These are phyloP conservation scores for Haemorhous mexicanus DNA, from an alignment of 2,113 vertebrate genomes.

Conservation along the genomic window DNA sequence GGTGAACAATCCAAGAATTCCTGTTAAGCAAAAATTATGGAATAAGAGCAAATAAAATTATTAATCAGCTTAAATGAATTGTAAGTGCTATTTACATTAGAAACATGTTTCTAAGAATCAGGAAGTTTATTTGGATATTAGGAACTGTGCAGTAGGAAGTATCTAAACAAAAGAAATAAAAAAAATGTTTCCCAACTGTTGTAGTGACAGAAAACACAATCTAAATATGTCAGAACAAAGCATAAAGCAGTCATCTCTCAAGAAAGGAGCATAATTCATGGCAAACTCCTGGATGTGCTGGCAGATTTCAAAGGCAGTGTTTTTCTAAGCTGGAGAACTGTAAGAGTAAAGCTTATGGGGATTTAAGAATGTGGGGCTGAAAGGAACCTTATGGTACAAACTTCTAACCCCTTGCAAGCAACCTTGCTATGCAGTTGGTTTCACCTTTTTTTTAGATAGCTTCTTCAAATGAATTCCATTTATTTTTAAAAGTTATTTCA, in stretches of 20 bases:
- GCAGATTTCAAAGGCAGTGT: neutral
- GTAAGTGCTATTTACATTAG: neutral
- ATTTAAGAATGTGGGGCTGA: neutral
- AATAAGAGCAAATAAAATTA: neutral
- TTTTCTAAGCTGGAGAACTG: neutral
- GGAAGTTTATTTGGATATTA: neutral
- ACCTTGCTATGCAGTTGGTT: accelerated
- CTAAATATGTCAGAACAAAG: conserved; percentile 25
- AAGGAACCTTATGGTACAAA: neutral
- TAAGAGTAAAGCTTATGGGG: neutral
- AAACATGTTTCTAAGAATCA: neutral
- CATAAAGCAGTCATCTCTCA: neutral
- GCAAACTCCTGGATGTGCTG: neutral
- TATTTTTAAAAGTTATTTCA: neutral
- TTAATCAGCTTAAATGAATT: neutral
- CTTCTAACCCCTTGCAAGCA: neutral
- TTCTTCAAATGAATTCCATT: neutral
- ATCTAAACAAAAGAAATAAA: neutral
- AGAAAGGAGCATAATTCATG: neutral
- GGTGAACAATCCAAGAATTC: neutral
- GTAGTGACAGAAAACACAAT: neutral
- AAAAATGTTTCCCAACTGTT: neutral
- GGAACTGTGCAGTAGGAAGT: neutral
- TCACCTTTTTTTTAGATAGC: neutral
- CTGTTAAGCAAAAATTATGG: neutral